These are phyloP conservation scores for Rhinolophus ferrumequinum DNA, from an alignment of 2,113 vertebrate genomes.

Conservation along the genomic window DNA sequence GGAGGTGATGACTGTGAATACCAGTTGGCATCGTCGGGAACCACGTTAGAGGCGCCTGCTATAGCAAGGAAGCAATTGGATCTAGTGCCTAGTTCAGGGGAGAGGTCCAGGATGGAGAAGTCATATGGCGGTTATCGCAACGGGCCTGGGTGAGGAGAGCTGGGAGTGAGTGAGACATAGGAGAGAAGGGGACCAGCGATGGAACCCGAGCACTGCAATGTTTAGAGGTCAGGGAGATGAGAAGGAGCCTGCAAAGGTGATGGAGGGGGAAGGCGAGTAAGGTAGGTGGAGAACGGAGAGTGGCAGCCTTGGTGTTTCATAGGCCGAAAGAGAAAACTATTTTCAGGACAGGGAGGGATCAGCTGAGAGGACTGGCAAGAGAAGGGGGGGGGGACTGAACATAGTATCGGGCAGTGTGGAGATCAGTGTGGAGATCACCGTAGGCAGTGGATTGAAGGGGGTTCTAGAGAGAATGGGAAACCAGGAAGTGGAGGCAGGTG, in stretches of 20 bases:
- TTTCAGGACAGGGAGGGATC: neutral
- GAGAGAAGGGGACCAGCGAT: neutral
- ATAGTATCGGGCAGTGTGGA: too few relatives aligned
- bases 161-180: neutral
- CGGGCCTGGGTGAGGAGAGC: neutral
- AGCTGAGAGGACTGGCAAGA: neutral
- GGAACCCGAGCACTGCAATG: neutral
- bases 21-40: neutral
- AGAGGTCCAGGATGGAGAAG: neutral
- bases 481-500: neutral
- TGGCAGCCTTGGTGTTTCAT: neutral
- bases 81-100: neutral
- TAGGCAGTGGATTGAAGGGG: neutral
- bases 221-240: neutral
- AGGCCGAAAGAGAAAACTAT: too few relatives aligned
- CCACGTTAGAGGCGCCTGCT: neutral
- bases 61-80: neutral
- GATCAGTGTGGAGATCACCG: neutral
- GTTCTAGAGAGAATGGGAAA: neutral
- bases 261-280: neutral
- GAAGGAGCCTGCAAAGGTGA: neutral
- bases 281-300: too few relatives aligned
- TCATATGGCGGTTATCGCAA: fast-evolving
- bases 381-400: neutral
- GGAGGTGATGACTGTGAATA: neutral